These are phyloP conservation scores for Latrodectus elegans DNA, from an alignment of 2,888 invertebrate species.

Conservation along the genomic window DNA sequence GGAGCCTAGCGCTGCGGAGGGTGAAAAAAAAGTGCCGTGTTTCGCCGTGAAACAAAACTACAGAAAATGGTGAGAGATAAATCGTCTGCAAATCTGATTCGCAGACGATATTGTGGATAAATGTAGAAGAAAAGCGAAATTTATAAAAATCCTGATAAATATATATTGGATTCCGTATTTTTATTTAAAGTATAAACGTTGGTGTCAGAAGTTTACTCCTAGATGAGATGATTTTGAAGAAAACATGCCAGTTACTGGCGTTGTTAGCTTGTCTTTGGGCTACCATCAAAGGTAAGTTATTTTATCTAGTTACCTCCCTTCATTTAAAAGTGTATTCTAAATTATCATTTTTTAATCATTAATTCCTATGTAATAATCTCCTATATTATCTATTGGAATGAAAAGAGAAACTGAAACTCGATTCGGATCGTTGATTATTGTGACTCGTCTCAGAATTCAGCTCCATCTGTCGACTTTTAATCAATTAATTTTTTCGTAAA, in stretches of 20 bases:
- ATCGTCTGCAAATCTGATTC: conserved; percentile 53
- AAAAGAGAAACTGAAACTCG: background rate
- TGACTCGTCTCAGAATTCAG: conserved; percentile 26
- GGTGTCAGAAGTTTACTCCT: conserved; percentile 37
- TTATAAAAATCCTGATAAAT: background rate
- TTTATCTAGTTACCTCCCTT: background rate
- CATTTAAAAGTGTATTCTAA: background rate
- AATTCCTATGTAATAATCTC: too few relatives aligned
- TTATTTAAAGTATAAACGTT: conserved; percentile 25
- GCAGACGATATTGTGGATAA: conserved; percentile 40
- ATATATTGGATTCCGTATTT: conserved; percentile 29
- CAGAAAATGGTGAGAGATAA: conserved; percentile 2
- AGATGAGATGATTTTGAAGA: conserved; percentile 70
- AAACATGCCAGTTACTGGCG: conserved; percentile 69
- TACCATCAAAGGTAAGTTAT: conserved; percentile 52
- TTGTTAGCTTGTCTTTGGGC: conserved; percentile 68
- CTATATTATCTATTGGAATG: background rate
- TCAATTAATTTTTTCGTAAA: conserved; percentile 38
- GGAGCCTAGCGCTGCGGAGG: conserved; percentile 21
- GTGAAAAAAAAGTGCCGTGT: conserved; percentile 37
- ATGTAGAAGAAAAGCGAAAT: background rate
- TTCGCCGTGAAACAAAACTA: conserved; percentile 27
- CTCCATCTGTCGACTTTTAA: conserved; percentile 28
- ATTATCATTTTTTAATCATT: too few relatives aligned
- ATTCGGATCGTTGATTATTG: conserved; percentile 2